Percentiles rank a stretch among this genome's conserved stretches.
Conservation (phyloP, 2,797 vertebrate genomes). For the Pseudochirops corinnae region DNA sequence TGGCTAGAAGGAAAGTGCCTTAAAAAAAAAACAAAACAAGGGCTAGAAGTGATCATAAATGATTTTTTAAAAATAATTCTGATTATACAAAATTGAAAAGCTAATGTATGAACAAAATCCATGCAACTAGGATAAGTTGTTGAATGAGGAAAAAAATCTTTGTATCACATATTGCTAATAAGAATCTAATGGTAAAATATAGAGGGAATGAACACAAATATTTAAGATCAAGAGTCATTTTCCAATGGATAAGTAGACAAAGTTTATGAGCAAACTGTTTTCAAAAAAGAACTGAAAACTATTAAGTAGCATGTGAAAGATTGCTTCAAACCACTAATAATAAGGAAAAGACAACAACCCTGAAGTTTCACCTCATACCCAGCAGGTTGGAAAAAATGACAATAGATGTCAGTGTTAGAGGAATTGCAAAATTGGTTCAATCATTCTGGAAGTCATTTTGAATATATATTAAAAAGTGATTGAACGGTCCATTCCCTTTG, state of each 20-base stretch:
- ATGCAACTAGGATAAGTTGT: not conserved
- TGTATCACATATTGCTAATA: not conserved
- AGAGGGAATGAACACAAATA: not conserved
- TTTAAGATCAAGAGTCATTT: not conserved
- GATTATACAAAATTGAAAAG: not conserved
- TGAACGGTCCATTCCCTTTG: not conserved
- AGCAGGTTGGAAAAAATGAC: not conserved
- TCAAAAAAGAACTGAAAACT: not conserved
- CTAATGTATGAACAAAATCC: not conserved
- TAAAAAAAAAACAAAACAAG: not conserved
- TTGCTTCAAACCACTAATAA: not conserved
- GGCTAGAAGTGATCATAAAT: not conserved
- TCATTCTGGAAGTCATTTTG: not conserved
- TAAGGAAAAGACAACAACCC: not conserved
- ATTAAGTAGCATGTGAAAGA: not conserved
- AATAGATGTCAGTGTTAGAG: not conserved
- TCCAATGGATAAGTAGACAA: no score
- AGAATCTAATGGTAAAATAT: not conserved
- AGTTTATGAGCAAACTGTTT: not conserved
- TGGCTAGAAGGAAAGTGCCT: not conserved
- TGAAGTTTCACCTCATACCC: not conserved
- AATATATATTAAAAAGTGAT: not conserved
- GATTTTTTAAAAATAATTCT: not conserved
- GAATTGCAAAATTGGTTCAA: not conserved
- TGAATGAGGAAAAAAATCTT: not conserved